phyloP scores from a whole-genome alignment of 2,888 invertebrate genomes.

The Willowsia nigromaculata region DNA sequence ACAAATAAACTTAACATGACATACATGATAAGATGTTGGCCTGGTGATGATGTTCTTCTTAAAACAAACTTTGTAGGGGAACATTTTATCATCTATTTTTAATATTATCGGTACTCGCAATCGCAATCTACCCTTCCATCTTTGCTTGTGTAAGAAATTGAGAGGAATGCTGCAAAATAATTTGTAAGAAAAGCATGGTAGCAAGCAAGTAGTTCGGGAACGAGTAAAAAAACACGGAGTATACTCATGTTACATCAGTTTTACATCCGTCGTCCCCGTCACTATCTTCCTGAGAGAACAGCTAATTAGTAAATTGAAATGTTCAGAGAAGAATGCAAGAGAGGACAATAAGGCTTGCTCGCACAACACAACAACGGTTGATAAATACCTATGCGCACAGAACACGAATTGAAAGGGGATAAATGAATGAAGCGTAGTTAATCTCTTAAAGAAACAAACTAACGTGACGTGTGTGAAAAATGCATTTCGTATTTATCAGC shows the following conservation, averaged over 20 bases:
- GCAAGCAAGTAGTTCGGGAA: background rate
- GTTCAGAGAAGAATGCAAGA: background rate
- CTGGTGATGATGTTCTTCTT: background rate
- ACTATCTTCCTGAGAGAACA: background rate
- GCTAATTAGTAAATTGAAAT: conserved; percentile 15
- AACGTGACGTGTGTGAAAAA: conserved; percentile 62
- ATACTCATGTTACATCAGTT: background rate
- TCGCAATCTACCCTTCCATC: background rate
- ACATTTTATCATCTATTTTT: background rate
- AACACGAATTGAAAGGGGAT: background rate
- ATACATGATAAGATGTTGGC: background rate
- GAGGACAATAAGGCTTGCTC: background rate
- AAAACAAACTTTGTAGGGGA: background rate
- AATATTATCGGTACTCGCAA: background rate
- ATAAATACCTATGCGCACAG: background rate
- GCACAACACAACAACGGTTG: too few species aligned
- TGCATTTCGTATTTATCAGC: conserved; percentile 45
- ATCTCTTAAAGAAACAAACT: conserved; percentile 26
- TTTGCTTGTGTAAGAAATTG: background rate
- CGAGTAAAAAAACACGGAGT: background rate
- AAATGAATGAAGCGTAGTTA: conserved; percentile 3
- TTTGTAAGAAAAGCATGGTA: background rate
- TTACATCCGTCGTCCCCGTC: background rate
- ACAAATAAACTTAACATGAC: conserved; percentile 1
- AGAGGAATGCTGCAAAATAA: background rate